phyloP scores from a whole-genome alignment of 2,113 vertebrate genomes.

The Zeus faber region DNA sequence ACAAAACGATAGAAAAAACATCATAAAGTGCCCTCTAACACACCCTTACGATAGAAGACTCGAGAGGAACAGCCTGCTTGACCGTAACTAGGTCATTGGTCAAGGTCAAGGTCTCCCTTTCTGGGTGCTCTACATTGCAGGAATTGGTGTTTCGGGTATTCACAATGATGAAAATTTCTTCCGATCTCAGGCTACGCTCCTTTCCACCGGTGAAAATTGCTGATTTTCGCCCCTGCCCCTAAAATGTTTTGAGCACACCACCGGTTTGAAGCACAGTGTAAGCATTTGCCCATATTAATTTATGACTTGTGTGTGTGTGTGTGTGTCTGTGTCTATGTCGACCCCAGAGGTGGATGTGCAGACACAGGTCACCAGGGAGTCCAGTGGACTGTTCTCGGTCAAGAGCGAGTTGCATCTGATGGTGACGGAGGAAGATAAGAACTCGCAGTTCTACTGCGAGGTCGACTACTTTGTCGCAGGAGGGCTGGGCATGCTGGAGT shows the following conservation, averaged over 20 bases:
- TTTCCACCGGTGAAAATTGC: no score
- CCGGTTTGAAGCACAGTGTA: background rate
- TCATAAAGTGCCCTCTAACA: no score
- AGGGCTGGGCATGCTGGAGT: slow-evolving; percentile 57
- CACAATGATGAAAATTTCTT: no score
- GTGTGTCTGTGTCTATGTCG: slow-evolving; percentile 6
- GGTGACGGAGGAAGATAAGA: slow-evolving; percentile 75
- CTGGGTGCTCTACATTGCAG: no score
- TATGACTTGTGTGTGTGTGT: slow-evolving; percentile 4
- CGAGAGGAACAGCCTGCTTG: no score
- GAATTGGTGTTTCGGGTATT: no score
- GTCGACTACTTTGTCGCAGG: slow-evolving; percentile 74
- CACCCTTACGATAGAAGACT: no score
- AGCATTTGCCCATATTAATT: background rate
- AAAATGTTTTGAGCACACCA: background rate
- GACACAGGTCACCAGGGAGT: slow-evolving; percentile 50
- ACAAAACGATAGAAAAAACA: no score
- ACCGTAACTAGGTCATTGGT: no score
- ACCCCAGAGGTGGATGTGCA: slow-evolving; percentile 47
- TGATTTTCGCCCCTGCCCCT: no score
- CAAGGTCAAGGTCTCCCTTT: no score
- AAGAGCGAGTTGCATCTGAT: slow-evolving; percentile 70
- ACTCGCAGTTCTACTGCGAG: slow-evolving; percentile 81
- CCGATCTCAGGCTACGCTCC: no score
- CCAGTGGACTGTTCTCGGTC: slow-evolving; percentile 77